Percentiles rank a stretch among this genome's conserved stretches.
Evolutionary conservation across 2,888 invertebrate species (phyloP).

Genomic region (Stenchaetothrips biformis): DNA sequence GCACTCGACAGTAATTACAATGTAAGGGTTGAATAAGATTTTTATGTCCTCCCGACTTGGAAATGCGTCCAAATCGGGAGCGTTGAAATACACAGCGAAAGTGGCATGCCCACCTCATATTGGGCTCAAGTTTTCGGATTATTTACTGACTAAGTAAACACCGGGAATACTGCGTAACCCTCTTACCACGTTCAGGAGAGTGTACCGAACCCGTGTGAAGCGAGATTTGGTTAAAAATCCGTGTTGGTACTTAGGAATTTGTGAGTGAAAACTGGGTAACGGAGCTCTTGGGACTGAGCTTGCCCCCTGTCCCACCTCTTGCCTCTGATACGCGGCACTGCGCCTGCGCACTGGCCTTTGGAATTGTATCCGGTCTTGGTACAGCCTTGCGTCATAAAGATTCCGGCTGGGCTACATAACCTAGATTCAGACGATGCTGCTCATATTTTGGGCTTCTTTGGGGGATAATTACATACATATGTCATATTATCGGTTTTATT

Average conservation of each 20-base stretch:
- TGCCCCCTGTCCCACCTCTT: conserved; percentile 40
- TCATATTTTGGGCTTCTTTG: background rate
- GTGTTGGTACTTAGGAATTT: conserved; percentile 36
- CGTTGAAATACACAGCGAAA: conserved; percentile 37
- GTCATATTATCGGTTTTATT: background rate
- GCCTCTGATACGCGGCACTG: conserved; percentile 40
- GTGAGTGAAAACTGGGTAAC: conserved; percentile 40
- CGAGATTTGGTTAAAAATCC: conserved; percentile 33
- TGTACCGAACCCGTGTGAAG: conserved; percentile 35
- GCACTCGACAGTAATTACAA: conserved; percentile 96
- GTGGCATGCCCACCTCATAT: conserved; percentile 38
- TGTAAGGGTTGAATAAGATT: conserved; percentile 63
- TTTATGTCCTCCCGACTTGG: conserved; percentile 10
- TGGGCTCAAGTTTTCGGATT: conserved; percentile 34
- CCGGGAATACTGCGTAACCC: conserved; percentile 34
- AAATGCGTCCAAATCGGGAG: conserved; percentile 27
- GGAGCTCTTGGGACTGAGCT: conserved; percentile 41
- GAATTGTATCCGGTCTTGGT: background rate
- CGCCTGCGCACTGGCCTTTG: conserved; percentile 40
- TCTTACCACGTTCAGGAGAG: conserved; percentile 29
- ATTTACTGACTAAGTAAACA: conserved; percentile 31
- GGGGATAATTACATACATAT: background rate
- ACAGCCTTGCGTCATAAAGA: conserved; percentile 8
- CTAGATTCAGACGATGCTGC: background rate
- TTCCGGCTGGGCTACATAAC: conserved; percentile 16